Base-by-base conservation (phyloP, 2,113 vertebrate species). In the Hirundichthys speculiger region DNA sequence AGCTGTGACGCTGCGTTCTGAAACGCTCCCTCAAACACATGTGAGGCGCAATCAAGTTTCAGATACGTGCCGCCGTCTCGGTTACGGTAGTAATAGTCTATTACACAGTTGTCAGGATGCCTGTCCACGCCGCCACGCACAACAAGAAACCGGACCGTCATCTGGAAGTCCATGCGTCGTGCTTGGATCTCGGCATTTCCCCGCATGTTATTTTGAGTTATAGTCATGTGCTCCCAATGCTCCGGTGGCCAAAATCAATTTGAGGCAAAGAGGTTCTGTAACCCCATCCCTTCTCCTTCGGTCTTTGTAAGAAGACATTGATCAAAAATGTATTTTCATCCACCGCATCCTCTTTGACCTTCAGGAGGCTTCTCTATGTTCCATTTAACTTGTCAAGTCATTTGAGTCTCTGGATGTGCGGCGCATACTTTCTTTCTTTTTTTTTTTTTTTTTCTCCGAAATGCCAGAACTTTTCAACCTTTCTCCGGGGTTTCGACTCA, bases 311-410 rank as follows among this genome's bases (percentile, higher is more conserved):
- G 68, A 78, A 80, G 86, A 88, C 84, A 90, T 86, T 90, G 88
- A 91, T 90, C 85, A 86, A 86, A 85, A 75, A 74, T 82, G 38
- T 89, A 91, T 91, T 91, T 89, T 82, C 85, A 51, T 69, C 66
- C 67, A 49, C 41, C 1, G 15, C 22, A 14, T 78, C 55, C 74
- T 69, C 59, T 77, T 72, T 88, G 76, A 89, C 87, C 85, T 90
- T 87, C 72, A 74, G 16, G 14, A 20, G 64, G 25, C 10, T 72
- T 73, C 45, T 52, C 75, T 63, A 46, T 55, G 30, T 48, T 47
- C 51, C 46, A 20, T 21, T 43, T 18, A 38, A 40, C 38, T 76
- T 50, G 24, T 76, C 19, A 47, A 22, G 50, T 50, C 30, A 13
- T 6, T 40, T 62, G 16, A 21, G 5, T 58, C 46, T 70, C 2